Conservation (phyloP, 1,140 invertebrate species). For the Archivesica marissinica region DNA sequence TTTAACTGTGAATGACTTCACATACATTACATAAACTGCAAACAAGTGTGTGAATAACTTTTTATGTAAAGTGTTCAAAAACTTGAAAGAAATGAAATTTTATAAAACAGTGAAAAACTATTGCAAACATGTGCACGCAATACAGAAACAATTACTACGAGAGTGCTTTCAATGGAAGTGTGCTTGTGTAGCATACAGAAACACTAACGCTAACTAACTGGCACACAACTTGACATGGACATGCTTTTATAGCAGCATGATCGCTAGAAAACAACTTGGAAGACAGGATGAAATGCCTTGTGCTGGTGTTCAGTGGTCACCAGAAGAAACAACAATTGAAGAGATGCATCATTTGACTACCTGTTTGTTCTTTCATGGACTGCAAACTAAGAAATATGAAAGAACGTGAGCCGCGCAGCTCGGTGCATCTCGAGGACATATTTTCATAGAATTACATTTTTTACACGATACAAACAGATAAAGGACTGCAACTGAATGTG, state of each 20-base stretch:
- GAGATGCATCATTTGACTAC: background rate
- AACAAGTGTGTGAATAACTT: slow-evolving; percentile 5
- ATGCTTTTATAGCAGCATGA: background rate
- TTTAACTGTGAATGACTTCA: slow-evolving; percentile 22
- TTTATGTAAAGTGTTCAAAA: slow-evolving; percentile 26
- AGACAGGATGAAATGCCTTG: background rate
- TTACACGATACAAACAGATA: slow-evolving; percentile 32
- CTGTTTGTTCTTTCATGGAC: background rate
- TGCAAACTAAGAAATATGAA: background rate
- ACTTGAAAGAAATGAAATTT: background rate
- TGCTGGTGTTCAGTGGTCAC: slow-evolving; percentile 1
- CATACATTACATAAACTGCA: background rate
- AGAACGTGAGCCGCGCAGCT: slow-evolving; percentile 3
- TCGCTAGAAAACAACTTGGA: slow-evolving; percentile 5
- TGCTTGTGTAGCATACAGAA: background rate
- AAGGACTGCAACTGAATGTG: slow-evolving; percentile 39
- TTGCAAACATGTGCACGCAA: background rate
- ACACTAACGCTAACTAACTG: background rate
- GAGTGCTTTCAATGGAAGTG: slow-evolving; percentile 34
- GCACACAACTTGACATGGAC: background rate
- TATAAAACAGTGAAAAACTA: background rate
- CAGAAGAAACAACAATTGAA: background rate
- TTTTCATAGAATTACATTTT: slow-evolving; percentile 6
- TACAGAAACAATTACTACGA: background rate
- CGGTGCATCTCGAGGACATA: background rate